Conservation (phyloP, 2,888 invertebrate species). For the Drosophila pseudotalamancana region DNA sequence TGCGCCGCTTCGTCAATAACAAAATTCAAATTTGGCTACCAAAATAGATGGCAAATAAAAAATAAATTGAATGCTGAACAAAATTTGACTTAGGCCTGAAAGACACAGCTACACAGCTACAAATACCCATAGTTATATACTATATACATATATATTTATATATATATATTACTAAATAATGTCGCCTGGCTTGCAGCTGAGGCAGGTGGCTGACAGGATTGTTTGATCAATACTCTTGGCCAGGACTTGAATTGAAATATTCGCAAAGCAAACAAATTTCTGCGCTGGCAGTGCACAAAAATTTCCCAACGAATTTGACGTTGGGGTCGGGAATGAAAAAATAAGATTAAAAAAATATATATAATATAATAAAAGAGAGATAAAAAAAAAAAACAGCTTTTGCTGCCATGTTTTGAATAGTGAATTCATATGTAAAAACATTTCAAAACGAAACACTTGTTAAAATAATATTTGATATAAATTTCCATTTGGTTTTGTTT, state of each 20-base stretch:
- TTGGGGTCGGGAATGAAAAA: conserved; percentile 31
- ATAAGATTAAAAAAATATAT: conserved; percentile 2
- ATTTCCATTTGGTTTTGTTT: conserved; percentile 20
- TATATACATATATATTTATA: background rate
- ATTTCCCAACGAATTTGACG: conserved; percentile 54
- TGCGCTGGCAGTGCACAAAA: conserved; percentile 60
- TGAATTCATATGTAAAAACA: conserved; percentile 48
- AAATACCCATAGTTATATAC: conserved; percentile 7
- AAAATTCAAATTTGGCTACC: conserved; percentile 29
- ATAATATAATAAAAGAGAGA: background rate
- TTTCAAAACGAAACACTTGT: conserved; percentile 50
- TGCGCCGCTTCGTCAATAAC: conserved; percentile 32
- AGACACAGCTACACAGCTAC: too few relatives aligned
- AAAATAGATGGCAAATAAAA: conserved; percentile 66
- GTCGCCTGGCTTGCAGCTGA: conserved; percentile 48
- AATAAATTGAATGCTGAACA: conserved; percentile 62
- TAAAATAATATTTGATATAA: conserved; percentile 44
- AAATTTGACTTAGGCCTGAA: conserved; percentile 36
- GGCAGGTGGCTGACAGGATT: conserved; percentile 47
- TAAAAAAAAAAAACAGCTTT: conserved; percentile 18
- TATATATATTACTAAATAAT: conserved; percentile 40
- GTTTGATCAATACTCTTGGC: conserved; percentile 76
- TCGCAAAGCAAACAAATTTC: conserved; percentile 61
- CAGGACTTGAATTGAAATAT: conserved; percentile 42
- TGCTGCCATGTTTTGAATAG: conserved; percentile 15